A percentile compares a stretch with the other conserved stretches of the same genome.
Conservation (phyloP, 2,797 vertebrate species). For the Liasis olivaceus region DNA sequence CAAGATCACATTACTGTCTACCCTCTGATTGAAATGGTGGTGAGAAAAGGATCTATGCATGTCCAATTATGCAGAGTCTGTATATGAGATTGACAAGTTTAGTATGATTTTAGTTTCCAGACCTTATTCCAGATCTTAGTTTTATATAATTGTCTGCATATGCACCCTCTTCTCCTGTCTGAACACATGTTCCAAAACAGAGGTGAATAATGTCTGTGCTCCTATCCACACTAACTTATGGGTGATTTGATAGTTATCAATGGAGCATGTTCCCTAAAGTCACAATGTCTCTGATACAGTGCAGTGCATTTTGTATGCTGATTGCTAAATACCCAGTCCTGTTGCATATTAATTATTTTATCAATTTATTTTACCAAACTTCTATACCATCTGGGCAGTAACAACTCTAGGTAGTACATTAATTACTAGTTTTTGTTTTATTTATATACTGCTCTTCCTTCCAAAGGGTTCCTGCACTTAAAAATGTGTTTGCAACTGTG, state of each 20-base stretch:
- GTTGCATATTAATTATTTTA: not conserved
- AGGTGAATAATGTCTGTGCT: not conserved
- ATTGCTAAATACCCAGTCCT: not conserved
- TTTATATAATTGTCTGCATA: not conserved
- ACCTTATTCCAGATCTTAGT: not conserved
- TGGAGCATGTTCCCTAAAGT: not conserved
- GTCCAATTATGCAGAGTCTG: not conserved
- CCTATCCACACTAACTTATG: not conserved
- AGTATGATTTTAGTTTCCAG: not conserved
- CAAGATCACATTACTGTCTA: not conserved
- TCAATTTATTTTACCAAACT: not conserved
- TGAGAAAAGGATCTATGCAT: not conserved
- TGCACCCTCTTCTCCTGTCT: not conserved
- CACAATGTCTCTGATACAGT: not conserved
- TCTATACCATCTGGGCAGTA: not conserved
- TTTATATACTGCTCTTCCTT: not conserved
- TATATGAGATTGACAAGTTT: not conserved
- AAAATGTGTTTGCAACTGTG: not conserved
- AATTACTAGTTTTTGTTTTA: not conserved
- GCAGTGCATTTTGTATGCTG: not conserved
- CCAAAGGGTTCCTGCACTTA: not conserved
- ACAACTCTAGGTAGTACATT: not conserved
- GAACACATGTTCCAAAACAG: not conserved
- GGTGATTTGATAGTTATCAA: not conserved
- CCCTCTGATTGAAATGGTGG: not conserved